Percentiles rank a stretch among this genome's conserved stretches.
Evolutionary conservation across 2,888 invertebrate species (phyloP).

Genomic region (Nomada fucata): DNA sequence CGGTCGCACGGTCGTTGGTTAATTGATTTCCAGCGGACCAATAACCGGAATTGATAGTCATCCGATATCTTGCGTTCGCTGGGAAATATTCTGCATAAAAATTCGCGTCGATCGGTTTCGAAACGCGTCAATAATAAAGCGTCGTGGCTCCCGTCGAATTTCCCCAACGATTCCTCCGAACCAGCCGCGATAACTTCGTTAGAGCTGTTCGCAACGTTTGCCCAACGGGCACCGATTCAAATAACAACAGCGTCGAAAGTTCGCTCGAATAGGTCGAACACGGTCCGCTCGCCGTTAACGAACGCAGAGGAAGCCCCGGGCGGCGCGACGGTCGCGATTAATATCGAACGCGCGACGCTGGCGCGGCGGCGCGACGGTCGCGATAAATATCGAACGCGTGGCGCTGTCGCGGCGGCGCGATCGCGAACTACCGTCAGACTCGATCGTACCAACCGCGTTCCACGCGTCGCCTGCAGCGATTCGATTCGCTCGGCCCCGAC

Average conservation of each 20-base stretch:
- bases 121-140: background rate
- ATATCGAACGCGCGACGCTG: background rate
- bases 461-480: background rate
- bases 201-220: background rate
- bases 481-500: background rate
- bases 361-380: background rate
- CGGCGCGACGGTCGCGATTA: background rate
- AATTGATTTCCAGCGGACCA: conserved; percentile 24
- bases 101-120: too few species aligned
- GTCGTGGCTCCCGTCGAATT: background rate
- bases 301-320: background rate
- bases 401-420: background rate
- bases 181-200: background rate
- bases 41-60: conserved; percentile 1
- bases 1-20: background rate
- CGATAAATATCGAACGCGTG: background rate
- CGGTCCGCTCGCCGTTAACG: background rate
- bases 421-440: background rate
- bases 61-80: background rate
- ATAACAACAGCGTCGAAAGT: background rate
- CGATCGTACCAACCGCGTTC: conserved; percentile 7
- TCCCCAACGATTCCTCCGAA: background rate
- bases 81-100: background rate
- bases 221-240: too few species aligned
- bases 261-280: too few species aligned